Base-by-base conservation (phyloP, 2,113 vertebrate species). In the Axis porcinus region DNA sequence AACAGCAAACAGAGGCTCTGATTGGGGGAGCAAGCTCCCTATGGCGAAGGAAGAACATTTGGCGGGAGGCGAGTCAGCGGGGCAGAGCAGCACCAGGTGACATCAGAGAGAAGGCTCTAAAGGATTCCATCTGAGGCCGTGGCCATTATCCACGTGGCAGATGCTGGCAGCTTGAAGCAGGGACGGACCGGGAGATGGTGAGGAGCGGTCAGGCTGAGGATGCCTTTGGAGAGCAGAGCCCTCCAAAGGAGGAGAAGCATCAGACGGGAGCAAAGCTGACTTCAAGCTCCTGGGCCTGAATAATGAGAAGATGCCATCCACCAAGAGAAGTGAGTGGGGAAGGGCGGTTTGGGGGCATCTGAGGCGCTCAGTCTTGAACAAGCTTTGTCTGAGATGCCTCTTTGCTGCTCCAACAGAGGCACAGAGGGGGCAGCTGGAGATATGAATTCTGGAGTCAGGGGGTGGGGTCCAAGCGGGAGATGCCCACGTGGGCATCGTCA, bases 401-500 rank as follows among this genome's bases (percentile, higher is more conserved):
- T 82, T 60, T 11, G 54, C 30, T 54, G 47, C 57, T 88, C 36
- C 17, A 7, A 7, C 7, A 50, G 8, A 28, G 28, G 21, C 23
- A 55, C 8, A 8, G 4, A n/a, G 27, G 0, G 6, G 11, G 27
- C 25, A 27, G 13, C 8, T 62, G 23, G 25, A 78, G 40, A 40
- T 6, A 89, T 0, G 8, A 79, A 78, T 85, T 76, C 79, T 16
- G 40, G n/a, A 19, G 21, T 70, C 14, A 4, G 8, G 45, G 40
- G 28, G 40, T 27, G n/a, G 60, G 27, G 25, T 47, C 36, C 55
- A 16, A 62, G 62, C 3, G 19, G 36, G 36, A 92, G 33, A 52
- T 54, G 17, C 17, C 40, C 27, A 43, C 1, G 3, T 13, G 62
- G 14, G 52, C 1, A 0, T 86, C 52, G 12, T 74, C 58, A 62